These are phyloP conservation scores for Gephyroberyx darwinii DNA, from an alignment of 2,797 vertebrate species.

Conservation along the genomic window DNA sequence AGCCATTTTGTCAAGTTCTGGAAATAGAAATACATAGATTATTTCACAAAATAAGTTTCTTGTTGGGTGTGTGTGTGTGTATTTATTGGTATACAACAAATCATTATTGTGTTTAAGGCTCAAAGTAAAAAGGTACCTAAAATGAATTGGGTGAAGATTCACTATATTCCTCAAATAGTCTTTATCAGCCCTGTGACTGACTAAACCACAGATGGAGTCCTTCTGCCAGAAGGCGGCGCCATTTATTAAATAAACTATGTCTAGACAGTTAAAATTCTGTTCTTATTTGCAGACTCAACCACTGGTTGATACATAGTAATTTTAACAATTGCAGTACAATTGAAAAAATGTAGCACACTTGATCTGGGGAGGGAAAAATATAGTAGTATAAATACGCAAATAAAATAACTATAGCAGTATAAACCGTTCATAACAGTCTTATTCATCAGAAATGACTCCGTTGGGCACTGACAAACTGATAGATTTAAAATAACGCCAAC, in stretches of 20 bases:
- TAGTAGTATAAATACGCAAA: too few species aligned
- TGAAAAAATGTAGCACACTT: not conserved
- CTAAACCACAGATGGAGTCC: not conserved
- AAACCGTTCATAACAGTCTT: too few species aligned
- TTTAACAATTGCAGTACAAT: not conserved
- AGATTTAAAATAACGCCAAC: not conserved
- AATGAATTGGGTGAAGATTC: conserved; percentile 23
- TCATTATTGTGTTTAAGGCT: not conserved
- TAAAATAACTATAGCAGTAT: too few species aligned
- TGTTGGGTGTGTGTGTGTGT: not conserved
- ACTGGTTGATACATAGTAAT: conserved; percentile 33
- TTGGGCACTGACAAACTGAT: too few species aligned
- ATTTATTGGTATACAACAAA: not conserved
- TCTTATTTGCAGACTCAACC: conserved; percentile 39
- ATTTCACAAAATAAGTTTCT: not conserved
- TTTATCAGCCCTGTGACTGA: conserved; percentile 12
- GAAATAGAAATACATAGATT: conserved; percentile 32
- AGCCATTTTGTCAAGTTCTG: conserved; percentile 90
- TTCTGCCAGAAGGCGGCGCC: conserved; percentile 75
- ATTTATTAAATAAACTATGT: conserved; percentile 72
- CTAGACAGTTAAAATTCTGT: conserved; percentile 58
- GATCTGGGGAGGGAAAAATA: not conserved
- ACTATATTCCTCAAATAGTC: conserved; percentile 12
- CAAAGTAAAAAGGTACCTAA: not conserved
- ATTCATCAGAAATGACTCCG: too few species aligned